Percentiles rank a stretch among this genome's conserved stretches.
These are phyloP conservation scores for Synanceia verrucosa DNA, from an alignment of 2,797 vertebrate genomes.

Conservation along the genomic window DNA sequence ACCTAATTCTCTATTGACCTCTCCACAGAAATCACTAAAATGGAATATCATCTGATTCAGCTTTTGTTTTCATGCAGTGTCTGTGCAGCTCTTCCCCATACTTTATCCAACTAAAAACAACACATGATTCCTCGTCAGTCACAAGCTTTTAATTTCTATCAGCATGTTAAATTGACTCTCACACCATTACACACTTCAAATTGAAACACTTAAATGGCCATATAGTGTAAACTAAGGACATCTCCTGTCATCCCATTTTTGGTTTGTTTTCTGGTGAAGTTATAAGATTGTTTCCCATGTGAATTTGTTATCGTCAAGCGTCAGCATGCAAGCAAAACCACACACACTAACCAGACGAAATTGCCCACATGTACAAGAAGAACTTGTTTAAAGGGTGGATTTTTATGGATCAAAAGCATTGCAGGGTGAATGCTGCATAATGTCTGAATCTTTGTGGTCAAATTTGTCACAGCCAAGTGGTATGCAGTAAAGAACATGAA, in stretches of 20 bases:
- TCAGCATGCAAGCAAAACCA: not conserved
- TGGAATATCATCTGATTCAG: not conserved
- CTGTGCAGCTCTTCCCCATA: too few relatives aligned
- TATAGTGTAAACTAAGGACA: not conserved
- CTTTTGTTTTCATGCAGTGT: not conserved
- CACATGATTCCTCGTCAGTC: constrained; percentile 13
- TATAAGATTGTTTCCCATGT: not conserved
- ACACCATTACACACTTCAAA: not conserved
- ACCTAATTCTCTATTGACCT: not conserved
- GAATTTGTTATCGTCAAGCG: not conserved
- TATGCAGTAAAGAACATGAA: not conserved
- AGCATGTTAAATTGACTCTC: not conserved
- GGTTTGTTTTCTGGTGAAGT: not conserved
- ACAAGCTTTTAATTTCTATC: constrained; percentile 5
- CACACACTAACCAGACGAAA: not conserved
- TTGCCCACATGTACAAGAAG: not conserved
- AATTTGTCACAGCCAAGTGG: constrained; percentile 2
- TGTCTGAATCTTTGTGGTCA: not conserved
- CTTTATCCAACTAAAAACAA: not conserved
- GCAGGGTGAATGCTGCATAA: not conserved
- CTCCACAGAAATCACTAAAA: not conserved
- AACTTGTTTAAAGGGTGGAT: not conserved
- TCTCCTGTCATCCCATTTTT: not conserved
- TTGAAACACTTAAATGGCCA: not conserved
- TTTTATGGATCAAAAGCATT: constrained; percentile 4